Percentiles rank a stretch among this genome's conserved stretches.
Evolutionary conservation across 2,113 vertebrate genomes (phyloP).

Genomic region (Callipepla californica): DNA sequence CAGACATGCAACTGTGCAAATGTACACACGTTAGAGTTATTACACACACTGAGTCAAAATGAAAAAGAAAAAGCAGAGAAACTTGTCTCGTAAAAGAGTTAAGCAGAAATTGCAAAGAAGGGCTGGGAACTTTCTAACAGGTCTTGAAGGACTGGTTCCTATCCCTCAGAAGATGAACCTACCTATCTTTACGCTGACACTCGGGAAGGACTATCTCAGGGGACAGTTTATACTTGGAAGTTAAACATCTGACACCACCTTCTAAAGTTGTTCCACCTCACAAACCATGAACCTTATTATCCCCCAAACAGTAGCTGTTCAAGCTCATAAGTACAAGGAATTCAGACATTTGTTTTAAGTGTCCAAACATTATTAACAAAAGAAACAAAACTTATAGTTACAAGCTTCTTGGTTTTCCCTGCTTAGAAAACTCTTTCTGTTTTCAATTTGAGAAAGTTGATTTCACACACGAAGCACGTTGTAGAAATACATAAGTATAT

Average conservation of each 20-base stretch:
- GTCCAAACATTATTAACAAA: background rate
- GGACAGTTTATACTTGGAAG: background rate
- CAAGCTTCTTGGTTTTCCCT: background rate
- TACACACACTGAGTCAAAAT: background rate
- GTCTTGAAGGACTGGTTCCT: background rate
- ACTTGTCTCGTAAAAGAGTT: background rate
- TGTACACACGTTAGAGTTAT: background rate
- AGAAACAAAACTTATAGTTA: background rate
- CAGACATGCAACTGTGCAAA: slow-evolving; percentile 48
- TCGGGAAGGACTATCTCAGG: background rate
- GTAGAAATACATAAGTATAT: background rate
- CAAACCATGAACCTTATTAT: background rate
- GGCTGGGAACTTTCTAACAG: background rate
- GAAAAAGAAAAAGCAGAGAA: background rate
- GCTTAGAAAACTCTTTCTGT: background rate
- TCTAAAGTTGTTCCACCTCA: background rate
- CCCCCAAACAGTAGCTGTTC: background rate
- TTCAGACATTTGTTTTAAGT: background rate
- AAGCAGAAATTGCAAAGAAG: background rate
- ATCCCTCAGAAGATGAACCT: background rate
- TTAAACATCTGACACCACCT: background rate
- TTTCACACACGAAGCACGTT: background rate
- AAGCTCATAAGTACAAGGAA: background rate
- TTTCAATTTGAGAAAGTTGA: background rate
- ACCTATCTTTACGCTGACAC: accelerated